Percentiles rank a stretch among this genome's conserved stretches.
Evolutionary conservation across 2,113 vertebrate genomes (phyloP).

Genomic region (Syngnathoides biaculeatus): DNA sequence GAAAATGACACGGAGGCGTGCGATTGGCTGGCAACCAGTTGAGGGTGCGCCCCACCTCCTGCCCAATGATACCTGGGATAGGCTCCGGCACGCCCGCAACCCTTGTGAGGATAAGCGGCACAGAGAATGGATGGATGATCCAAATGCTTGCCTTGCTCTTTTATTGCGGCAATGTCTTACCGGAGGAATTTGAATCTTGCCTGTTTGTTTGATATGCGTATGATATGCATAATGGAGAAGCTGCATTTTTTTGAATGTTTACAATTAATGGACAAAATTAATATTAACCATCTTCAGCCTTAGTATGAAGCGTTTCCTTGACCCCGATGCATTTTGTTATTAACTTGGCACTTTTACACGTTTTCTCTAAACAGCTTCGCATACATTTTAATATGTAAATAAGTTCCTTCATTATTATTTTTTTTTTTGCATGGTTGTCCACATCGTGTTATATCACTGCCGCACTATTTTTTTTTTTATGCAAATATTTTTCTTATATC

Average conservation of each 20-base stretch:
- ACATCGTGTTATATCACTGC: not conserved
- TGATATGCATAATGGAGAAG: not conserved
- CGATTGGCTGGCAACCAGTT: too few relatives aligned
- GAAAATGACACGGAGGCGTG: too few relatives aligned
- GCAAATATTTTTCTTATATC: not conserved
- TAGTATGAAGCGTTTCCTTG: constrained; percentile 1
- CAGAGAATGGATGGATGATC: too few relatives aligned
- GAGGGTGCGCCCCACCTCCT: too few relatives aligned
- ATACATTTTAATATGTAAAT: not conserved
- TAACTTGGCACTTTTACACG: not conserved
- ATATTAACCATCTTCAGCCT: not conserved
- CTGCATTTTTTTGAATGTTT: not conserved
- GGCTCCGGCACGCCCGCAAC: too few relatives aligned
- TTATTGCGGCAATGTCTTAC: not conserved
- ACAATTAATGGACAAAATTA: not conserved
- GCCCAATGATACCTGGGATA: too few relatives aligned
- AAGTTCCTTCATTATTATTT: not conserved
- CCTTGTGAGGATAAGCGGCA: too few relatives aligned
- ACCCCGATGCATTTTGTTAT: constrained; percentile 1
- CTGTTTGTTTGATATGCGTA: not conserved
- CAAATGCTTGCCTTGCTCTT: too few relatives aligned
- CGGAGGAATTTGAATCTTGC: not conserved
- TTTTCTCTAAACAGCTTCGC: not conserved
- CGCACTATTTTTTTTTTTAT: not conserved
- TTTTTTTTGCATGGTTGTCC: too few relatives aligned